Conservation (phyloP, 2,113 vertebrate species). For the Amphiprion percula region DNA sequence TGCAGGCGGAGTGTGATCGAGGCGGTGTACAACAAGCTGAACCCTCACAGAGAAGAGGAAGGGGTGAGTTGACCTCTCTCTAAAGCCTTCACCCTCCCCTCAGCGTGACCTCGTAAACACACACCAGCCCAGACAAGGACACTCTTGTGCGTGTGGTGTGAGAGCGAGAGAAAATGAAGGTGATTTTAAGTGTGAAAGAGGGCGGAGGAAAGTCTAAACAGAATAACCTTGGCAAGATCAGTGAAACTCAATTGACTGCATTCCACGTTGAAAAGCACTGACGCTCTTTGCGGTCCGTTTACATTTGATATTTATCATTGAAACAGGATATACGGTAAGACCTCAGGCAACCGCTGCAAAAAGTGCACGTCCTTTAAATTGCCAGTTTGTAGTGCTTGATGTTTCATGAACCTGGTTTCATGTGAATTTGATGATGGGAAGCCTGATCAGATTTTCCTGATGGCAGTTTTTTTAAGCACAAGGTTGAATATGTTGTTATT, state of each 20-base stretch:
- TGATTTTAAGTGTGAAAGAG: slow-evolving; percentile 17
- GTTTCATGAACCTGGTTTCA: background rate
- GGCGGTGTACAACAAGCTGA: slow-evolving; percentile 98
- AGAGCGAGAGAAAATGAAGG: slow-evolving; percentile 15
- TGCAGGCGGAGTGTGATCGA: slow-evolving; percentile 97
- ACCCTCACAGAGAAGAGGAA: slow-evolving; percentile 98
- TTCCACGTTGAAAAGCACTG: slow-evolving; percentile 7
- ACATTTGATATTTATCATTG: slow-evolving; percentile 6
- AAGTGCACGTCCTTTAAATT: background rate
- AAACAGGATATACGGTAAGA: background rate
- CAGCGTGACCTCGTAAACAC: slow-evolving; percentile 43
- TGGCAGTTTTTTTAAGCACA: too few species aligned
- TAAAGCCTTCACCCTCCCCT: slow-evolving; percentile 24
- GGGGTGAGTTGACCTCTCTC: slow-evolving; percentile 89
- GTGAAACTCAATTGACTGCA: slow-evolving; percentile 9
- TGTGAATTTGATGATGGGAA: background rate
- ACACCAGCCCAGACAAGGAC: slow-evolving; percentile 55
- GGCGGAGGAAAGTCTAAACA: slow-evolving; percentile 12
- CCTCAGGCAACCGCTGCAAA: background rate
- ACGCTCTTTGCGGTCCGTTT: background rate
- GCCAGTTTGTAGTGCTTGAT: background rate
- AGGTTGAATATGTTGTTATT: background rate
- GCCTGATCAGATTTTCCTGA: too few species aligned
- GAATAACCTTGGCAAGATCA: slow-evolving; percentile 25
- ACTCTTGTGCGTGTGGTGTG: slow-evolving; percentile 19